Conservation (phyloP, 2,797 vertebrate species). For the Gila robusta region DNA sequence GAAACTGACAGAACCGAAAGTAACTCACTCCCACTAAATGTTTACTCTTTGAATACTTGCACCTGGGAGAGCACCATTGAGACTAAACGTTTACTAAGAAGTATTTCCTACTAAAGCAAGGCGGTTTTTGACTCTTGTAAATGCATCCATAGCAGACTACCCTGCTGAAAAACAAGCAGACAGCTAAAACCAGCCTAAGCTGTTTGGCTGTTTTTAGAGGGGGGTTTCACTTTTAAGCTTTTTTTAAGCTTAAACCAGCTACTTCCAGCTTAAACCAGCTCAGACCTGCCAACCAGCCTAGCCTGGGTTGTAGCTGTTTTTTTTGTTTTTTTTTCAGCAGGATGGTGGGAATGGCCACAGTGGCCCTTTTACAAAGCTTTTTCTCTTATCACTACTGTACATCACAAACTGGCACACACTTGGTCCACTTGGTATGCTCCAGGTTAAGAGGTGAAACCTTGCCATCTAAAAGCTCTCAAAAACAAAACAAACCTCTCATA, state of each 20-base stretch:
- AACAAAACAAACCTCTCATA: background rate
- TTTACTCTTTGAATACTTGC: background rate
- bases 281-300: background rate
- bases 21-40: background rate
- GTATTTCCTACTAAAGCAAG: background rate
- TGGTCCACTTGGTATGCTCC: background rate
- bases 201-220: too few relatives aligned
- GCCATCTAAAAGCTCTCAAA: background rate
- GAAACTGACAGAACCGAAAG: background rate
- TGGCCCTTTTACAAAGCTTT: background rate
- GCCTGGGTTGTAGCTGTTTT: background rate
- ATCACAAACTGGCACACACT: background rate
- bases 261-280: too few relatives aligned
- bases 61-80: background rate
- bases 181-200: too few relatives aligned
- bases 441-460: constrained; percentile 7
- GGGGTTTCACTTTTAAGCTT: too few relatives aligned
- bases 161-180: too few relatives aligned
- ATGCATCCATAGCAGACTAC: background rate
- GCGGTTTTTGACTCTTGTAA: background rate
- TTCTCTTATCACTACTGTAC: background rate
- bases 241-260: background rate
- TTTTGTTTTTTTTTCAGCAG: background rate
- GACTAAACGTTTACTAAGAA: background rate
- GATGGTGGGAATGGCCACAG: background rate